A percentile compares a stretch with the other conserved stretches of the same genome.
These are phyloP conservation scores for Salvelinus fontinalis DNA, from an alignment of 2,113 vertebrate genomes.

Conservation along the genomic window DNA sequence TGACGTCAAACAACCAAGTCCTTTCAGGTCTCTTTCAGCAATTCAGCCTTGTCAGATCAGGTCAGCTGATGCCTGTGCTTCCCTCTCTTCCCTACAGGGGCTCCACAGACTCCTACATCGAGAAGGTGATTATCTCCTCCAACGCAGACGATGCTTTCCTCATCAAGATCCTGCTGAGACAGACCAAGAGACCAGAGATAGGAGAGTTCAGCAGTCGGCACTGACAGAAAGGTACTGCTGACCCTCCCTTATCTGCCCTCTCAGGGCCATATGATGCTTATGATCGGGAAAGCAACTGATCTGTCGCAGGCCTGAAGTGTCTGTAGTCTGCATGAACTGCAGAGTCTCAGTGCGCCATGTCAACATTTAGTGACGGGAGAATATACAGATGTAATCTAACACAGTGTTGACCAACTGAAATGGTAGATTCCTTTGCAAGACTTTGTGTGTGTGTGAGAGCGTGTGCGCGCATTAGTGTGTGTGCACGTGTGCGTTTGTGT, in stretches of 20 bases:
- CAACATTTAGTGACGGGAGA: too few species aligned
- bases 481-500: constrained; percentile 75
- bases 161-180: constrained; percentile 97
- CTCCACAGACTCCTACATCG: constrained; percentile 94
- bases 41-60: background rate
- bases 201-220: constrained; percentile 98
- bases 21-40: background rate
- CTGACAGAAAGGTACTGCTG: constrained; percentile 89
- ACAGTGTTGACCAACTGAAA: too few species aligned
- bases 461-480: constrained; percentile 56
- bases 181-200: constrained; percentile 94
- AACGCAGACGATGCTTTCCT: constrained; percentile 97
- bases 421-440: background rate
- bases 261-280: too few species aligned
- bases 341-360: too few species aligned
- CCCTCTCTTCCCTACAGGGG: constrained; percentile 73
- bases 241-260: background rate
- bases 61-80: background rate
- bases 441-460: constrained; percentile 48
- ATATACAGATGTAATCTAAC: too few species aligned
- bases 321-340: background rate
- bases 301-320: background rate
- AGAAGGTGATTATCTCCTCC: constrained; percentile 99
- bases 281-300: background rate
- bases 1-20: too few species aligned